These are phyloP conservation scores for Strongylocentrotus purpuratus DNA, from an alignment of 35 echinoderm and acorn worm species.

Conservation along the genomic window DNA sequence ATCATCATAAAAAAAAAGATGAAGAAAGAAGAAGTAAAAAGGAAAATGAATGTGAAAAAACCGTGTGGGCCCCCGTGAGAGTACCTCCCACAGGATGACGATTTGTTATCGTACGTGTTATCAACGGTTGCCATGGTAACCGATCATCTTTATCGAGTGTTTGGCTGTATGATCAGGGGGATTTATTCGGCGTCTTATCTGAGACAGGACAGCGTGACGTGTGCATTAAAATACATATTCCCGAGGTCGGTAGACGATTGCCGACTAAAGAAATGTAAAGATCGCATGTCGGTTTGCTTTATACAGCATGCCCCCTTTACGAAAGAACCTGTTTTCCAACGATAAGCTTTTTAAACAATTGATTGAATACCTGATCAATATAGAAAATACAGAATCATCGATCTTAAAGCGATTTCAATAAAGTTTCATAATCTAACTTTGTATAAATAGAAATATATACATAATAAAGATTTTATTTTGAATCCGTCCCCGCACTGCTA, in stretches of 20 bases:
- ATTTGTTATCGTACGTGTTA: slow-evolving; percentile 12
- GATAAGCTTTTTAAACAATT: not conserved
- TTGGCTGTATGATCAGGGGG: not conserved
- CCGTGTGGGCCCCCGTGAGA: not conserved
- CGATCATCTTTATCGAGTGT: slow-evolving; percentile 10
- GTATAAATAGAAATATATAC: too few relatives aligned
- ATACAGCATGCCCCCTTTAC: not conserved
- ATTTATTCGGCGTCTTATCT: slow-evolving; percentile 11
- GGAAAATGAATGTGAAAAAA: not conserved
- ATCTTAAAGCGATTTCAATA: not conserved
- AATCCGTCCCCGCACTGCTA: too few relatives aligned
- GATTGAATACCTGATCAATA: not conserved
- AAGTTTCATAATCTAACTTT: not conserved
- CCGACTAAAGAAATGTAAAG: not conserved
- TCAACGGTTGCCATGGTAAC: not conserved
- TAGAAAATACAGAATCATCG: not conserved
- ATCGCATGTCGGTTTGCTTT: not conserved
- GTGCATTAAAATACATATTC: not conserved
- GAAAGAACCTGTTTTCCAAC: not conserved
- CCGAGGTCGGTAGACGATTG: not conserved
- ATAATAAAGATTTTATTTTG: too few relatives aligned
- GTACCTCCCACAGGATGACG: not conserved
- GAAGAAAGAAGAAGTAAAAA: not conserved
- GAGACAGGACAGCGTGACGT: not conserved
- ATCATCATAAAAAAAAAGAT: not conserved